These are phyloP conservation scores for Amia ocellicauda DNA, from an alignment of 2,113 vertebrate genomes.

Conservation along the genomic window DNA sequence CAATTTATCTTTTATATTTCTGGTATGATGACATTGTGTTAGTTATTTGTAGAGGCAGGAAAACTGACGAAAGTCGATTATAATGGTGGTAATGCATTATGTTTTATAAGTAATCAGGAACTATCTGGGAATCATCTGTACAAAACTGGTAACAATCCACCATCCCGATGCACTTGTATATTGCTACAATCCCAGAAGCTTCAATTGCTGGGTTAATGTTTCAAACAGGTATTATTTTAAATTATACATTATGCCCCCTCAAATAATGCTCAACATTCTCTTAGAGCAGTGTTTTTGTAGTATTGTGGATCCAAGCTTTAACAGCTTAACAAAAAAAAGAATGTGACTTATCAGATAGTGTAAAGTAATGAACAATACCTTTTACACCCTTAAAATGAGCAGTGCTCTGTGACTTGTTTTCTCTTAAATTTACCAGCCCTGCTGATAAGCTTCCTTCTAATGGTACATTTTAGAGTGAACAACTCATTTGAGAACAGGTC, in stretches of 20 bases:
- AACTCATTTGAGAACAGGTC: background rate
- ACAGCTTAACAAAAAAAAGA: too few species aligned
- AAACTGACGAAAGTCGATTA: too few species aligned
- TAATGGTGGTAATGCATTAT: too few species aligned
- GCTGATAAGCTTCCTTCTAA: constrained; percentile 1
- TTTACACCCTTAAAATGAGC: background rate
- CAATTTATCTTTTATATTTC: too few species aligned
- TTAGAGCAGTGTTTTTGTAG: background rate
- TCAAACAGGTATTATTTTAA: background rate
- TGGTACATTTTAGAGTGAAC: background rate
- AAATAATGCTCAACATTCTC: background rate
- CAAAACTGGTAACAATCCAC: background rate
- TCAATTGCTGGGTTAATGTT: background rate
- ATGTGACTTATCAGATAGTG: background rate
- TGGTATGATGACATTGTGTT: too few species aligned
- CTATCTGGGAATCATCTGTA: too few species aligned
- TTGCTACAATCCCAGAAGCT: background rate
- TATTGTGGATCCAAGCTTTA: background rate
- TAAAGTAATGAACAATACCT: background rate
- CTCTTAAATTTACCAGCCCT: background rate
- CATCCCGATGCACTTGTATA: background rate
- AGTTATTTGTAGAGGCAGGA: too few species aligned
- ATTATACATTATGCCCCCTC: background rate
- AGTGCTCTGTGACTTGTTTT: background rate
- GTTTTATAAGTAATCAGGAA: too few species aligned